Base-by-base conservation (phyloP, 2,888 invertebrate genomes). In the Atethmia centrago region DNA sequence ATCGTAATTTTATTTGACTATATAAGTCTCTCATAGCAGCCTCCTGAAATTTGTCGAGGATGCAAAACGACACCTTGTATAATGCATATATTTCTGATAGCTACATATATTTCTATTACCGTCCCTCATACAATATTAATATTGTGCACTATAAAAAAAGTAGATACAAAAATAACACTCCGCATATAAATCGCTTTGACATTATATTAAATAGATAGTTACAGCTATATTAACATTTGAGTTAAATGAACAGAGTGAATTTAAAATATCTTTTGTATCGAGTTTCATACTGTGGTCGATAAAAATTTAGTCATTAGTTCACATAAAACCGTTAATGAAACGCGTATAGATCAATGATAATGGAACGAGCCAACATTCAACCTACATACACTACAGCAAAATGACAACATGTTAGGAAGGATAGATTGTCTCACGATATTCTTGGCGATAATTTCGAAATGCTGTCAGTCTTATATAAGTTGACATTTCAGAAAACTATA, bases 381-480 rank as follows among this genome's bases (percentile, higher is more conserved):
- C 49, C 9, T 62, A 64, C 21, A 42, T 61, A 68, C 25, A 59
- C 59, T 72, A 55, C 19, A 56, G 40, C 58, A 55, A 47, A 67
- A 72, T 66, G 14, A 59, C 31, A 64, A 12, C 25, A 36, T 59
- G 16, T 25, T 68, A 53, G n/a, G 21, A 61, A 71, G 28, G 31
- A 56, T 31, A 56, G 31, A 74, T 80, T 42, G 63, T 77, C 61
- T 63, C 16, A 65, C 65, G 59, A 76, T 74, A 63, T 70, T 68
- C 47, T 73, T 75, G 70, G 69, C 62, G 36, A 71, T 47, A 63
- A 78, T 61, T 80, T 78, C 51, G 55, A 84, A 86, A 83, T 79
- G 78, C 77, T 73, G 68, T 87, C 86, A 87, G 86, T 87, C 86
- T 88, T 87, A 83, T 76, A 76, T 74, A 80, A 70, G 84, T 86